A percentile compares a stretch with the other conserved stretches of the same genome.
These are phyloP conservation scores for Azorinus chamasolen DNA, from an alignment of 2,888 invertebrate genomes.

Conservation along the genomic window DNA sequence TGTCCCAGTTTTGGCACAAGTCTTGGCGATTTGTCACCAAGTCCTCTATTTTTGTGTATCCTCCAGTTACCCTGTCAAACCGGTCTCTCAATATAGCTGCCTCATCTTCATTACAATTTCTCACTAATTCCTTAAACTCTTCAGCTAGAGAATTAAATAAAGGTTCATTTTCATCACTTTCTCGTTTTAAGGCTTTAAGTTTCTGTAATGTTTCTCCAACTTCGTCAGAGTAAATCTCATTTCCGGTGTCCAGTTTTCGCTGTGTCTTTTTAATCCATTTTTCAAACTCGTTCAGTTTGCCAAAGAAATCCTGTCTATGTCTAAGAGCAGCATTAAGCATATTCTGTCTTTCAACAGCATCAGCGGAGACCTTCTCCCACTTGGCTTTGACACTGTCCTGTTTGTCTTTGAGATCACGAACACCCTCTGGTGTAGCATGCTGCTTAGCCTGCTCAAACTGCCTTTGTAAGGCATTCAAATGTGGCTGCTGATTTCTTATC, in stretches of 20 bases:
- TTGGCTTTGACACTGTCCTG: slow-evolving; percentile 94
- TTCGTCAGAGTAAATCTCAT: slow-evolving; percentile 93
- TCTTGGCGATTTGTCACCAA: slow-evolving; percentile 79
- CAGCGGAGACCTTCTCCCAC: slow-evolving; percentile 90
- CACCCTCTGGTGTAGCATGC: slow-evolving; percentile 79
- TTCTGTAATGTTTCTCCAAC: slow-evolving; percentile 92
- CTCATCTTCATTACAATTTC: slow-evolving; percentile 91
- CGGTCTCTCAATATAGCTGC: slow-evolving; percentile 91
- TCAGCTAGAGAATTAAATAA: slow-evolving; percentile 92
- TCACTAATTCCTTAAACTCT: slow-evolving; percentile 93
- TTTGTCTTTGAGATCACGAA: slow-evolving; percentile 88
- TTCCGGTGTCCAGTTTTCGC: slow-evolving; percentile 89
- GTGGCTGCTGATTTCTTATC: slow-evolving; percentile 78
- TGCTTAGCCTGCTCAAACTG: slow-evolving; percentile 80
- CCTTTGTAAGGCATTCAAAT: slow-evolving; percentile 75
- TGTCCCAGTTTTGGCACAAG: slow-evolving; percentile 89
- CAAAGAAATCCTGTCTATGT: slow-evolving; percentile 90
- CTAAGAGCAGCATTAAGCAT: slow-evolving; percentile 77
- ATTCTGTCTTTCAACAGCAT: slow-evolving; percentile 91
- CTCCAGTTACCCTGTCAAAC: slow-evolving; percentile 91
- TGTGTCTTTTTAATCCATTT: slow-evolving; percentile 90
- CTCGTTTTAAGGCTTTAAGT: slow-evolving; percentile 92
- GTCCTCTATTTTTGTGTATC: slow-evolving; percentile 89
- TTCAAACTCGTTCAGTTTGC: slow-evolving; percentile 92
- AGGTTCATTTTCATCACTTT: slow-evolving; percentile 94